These are phyloP conservation scores for Falco peregrinus DNA, from an alignment of 2,797 vertebrate genomes.

Conservation along the genomic window DNA sequence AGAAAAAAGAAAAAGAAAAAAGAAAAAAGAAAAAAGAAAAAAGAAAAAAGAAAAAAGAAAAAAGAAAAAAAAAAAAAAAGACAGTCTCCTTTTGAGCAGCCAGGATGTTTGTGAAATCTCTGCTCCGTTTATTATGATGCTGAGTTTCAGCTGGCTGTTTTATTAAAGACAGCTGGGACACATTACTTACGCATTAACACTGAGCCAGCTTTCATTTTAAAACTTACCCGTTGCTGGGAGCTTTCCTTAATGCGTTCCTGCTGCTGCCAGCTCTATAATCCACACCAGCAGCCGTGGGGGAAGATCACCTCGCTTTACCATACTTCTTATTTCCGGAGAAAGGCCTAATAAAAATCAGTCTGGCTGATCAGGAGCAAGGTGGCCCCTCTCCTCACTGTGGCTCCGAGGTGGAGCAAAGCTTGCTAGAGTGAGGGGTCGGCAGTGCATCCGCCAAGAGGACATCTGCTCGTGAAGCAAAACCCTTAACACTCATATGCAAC, in stretches of 20 bases:
- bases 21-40: background rate
- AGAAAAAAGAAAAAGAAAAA: background rate
- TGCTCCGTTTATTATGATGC: constrained; percentile 77
- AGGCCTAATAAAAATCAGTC: constrained; percentile 10
- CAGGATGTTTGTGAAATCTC: constrained; percentile 84
- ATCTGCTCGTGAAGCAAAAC: constrained; percentile 7
- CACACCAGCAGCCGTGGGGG: constrained; percentile 17
- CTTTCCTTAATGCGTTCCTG: constrained; percentile 59
- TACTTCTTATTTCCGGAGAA: constrained; percentile 34
- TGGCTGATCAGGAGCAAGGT: background rate
- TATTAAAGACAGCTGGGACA: constrained; percentile 82
- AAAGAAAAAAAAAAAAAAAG: background rate
- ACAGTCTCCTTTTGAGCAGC: constrained; percentile 60
- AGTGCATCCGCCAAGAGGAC: background rate
- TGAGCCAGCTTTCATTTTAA: constrained; percentile 72
- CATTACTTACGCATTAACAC: constrained; percentile 76
- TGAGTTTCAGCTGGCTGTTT: constrained; percentile 73
- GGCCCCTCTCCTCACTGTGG: background rate
- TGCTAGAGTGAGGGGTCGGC: accelerated
- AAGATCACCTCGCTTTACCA: constrained; percentile 43
- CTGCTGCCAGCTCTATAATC: constrained; percentile 77
- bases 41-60: background rate
- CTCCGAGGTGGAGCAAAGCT: background rate
- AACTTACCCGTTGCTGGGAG: constrained; percentile 73
- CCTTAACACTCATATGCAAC: background rate